Base-by-base conservation (phyloP, 2,797 vertebrate species). In the Notolepis coatsorum region DNA sequence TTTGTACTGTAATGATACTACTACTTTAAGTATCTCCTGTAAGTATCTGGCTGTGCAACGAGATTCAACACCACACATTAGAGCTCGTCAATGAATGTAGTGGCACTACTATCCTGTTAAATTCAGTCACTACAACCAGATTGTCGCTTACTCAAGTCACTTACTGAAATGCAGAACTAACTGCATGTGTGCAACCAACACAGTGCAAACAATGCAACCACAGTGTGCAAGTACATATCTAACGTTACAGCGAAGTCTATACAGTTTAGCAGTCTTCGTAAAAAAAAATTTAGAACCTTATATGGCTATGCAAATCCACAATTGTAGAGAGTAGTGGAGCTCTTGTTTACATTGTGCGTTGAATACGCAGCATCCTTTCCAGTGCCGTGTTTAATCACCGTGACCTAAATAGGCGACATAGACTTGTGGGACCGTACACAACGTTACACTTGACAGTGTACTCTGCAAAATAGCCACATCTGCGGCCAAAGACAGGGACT, bases 331-430 rank as follows among this genome's bases (percentile, higher is more conserved):
- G 3, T 23, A 9, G 25, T 57, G 23, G 15, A 5, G 8, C 3
- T 6, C 15, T n/a, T 41, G 23, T 51, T 52, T 13, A 13, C 10
- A 24, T 53, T 15, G 13, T 50, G n/a, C 24, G 23, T 3, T 24
- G 9, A 57, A 54, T 35, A 20, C 13, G 30, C 30, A 28, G 41
- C 58, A 73, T 20, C 41, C 56, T 71, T 13, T 50, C 49, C 68
- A 67, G 46, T 43, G 23, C 12, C 27, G 13, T 20, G 58, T 74
- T 78, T 63, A 74, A 81, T 68, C 65, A 51, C 39, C 12, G 47
- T 84, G 79, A 80, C 76, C 79, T 46, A 78, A 56, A 79, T 79
- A 76, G 35, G 30, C 31, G 3, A 23, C 67, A 68, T 21, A 18
- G 17, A 61, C 56, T 17, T 58, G 25, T 48, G 66, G 75, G 72